These are phyloP conservation scores for Anthophora plumipes DNA, from an alignment of 2,888 invertebrate species.

Conservation along the genomic window DNA sequence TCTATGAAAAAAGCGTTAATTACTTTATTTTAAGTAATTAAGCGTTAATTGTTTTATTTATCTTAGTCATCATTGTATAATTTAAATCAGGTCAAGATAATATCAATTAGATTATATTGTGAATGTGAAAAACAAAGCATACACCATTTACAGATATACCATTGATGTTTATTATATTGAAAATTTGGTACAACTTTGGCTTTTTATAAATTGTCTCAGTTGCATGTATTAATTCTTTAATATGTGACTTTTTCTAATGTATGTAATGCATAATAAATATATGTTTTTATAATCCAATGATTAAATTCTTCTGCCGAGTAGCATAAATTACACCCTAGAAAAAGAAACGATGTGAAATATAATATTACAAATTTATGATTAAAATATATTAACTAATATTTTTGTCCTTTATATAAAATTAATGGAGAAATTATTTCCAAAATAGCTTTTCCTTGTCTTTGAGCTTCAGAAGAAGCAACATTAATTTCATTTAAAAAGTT, in stretches of 20 bases:
- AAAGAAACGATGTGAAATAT: slow-evolving; percentile 41
- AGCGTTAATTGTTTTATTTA: no score
- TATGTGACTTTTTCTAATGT: slow-evolving; percentile 1
- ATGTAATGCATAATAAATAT: slow-evolving; percentile 52
- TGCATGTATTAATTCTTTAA: neutral
- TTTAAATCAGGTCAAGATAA: neutral
- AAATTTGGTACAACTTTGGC: slow-evolving; percentile 32
- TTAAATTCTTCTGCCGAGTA: slow-evolving; percentile 72
- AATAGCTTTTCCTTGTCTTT: slow-evolving; percentile 63
- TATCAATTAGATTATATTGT: neutral
- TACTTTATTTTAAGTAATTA: no score
- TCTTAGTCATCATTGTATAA: neutral
- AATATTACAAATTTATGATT: slow-evolving; percentile 13
- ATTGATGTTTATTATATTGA: slow-evolving; percentile 35
- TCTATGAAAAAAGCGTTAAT: neutral
- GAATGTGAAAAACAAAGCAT: neutral
- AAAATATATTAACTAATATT: slow-evolving; percentile 2
- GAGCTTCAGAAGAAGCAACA: slow-evolving; percentile 57
- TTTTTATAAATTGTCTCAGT: slow-evolving; percentile 7
- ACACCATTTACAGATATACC: slow-evolving; percentile 16
- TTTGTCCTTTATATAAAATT: slow-evolving; percentile 78
- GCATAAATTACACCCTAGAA: slow-evolving; percentile 75
- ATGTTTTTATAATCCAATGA: slow-evolving; percentile 74
- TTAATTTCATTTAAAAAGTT: slow-evolving; percentile 70
- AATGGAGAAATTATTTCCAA: slow-evolving; percentile 76